Evolutionary conservation across 1,140 invertebrate species (phyloP), one percentile per base, ranked within the genome.

Genomic region (Drosophila burlai): DNA sequence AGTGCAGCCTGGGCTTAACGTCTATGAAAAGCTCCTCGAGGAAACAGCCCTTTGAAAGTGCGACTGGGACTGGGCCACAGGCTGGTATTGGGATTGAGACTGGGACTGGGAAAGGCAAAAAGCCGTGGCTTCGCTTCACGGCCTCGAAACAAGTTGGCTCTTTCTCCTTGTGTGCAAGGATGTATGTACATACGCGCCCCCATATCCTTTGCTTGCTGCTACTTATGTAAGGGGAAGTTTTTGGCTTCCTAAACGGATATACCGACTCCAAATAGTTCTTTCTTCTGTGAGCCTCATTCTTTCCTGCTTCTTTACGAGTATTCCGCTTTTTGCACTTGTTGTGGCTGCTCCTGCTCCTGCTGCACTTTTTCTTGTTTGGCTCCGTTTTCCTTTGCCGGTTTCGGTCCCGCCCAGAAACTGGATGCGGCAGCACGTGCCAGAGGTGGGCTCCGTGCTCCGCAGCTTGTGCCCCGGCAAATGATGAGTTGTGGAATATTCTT

Each of bases 161-260:
- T 10, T 50, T 26, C 40, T 60, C 54, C 38, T 24, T 65, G 71
- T 40, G 49, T 49, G 45, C 71, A 36, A 18, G 68, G 18, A 36
- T 74, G 42, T 60, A 43, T 46, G 40, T 61, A 40, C 54, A 57
- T 57, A 57, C 54, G 21, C 54, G 36, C 54, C 36, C 54, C 36
- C 54, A 40, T 26, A 57, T 57, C 40, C 42, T 76, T 52, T 80
- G 64, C 60, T 71, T 68, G 73, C 76, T 72, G 87, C 83, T 78
- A 78, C 80, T 87, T 87, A 77, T 80, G 81, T 80, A 65, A 36
- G 31, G 80, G 85, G 81, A 89, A 82, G 85, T 76, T 85, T 79
- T 82, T 90, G 86, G 85, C 82, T 91, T 89, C 85, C 86, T 91
- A 91, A 89, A 89, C 85, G 85, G 85, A 89, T 91, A 91, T 85